Evolutionary conservation across 2,888 invertebrate species (phyloP), one percentile per base, ranked within the genome.

Genomic region (Leucophora obtusa): DNA sequence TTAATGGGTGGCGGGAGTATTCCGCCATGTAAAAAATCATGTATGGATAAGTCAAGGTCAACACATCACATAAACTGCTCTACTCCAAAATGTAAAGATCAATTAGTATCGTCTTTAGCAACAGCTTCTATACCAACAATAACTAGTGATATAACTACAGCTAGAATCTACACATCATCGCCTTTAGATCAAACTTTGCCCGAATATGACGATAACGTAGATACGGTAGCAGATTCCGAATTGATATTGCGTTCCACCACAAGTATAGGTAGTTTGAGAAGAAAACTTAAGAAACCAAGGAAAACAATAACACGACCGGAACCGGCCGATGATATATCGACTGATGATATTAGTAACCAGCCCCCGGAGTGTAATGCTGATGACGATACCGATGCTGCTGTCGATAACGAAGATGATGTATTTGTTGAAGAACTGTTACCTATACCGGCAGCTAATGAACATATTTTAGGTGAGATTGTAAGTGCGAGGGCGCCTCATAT

Each of bases 161-260:
- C 66, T 50, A 60, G 77, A 78, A 78, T 78, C 43, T 78, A 78
- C 56, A 78, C 77, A 11, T 78, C 77, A 14, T 78, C 77, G 5
- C 77, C 77, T 15, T 66, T 78, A 18, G 77, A 78, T 72, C 77
- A 78, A 62, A 72, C 77, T 4, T 53, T 78, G 24, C 77, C 77
- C 17, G 71, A 60, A 54, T 78, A 78, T 54, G 77, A 78, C 28
- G 77, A 78, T 47, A 78, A 71, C 35, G 77, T 78, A 2, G 66
- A 78, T 17, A 71, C 71, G 0, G 77, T 78, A 14, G 71, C 70
- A 0, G 66, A 78, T 50, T 50, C 71, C n/a, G 77, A 66, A 15
- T 54, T 78, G 1, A 78, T 78, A 24, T 35, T 78, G 3, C 60
- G 66, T 1, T 54, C 51, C 11, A 60, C 65, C 2, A 38, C 54